Base-by-base conservation (phyloP, 2,113 vertebrate genomes). In the Phylloscopus whistleri region DNA sequence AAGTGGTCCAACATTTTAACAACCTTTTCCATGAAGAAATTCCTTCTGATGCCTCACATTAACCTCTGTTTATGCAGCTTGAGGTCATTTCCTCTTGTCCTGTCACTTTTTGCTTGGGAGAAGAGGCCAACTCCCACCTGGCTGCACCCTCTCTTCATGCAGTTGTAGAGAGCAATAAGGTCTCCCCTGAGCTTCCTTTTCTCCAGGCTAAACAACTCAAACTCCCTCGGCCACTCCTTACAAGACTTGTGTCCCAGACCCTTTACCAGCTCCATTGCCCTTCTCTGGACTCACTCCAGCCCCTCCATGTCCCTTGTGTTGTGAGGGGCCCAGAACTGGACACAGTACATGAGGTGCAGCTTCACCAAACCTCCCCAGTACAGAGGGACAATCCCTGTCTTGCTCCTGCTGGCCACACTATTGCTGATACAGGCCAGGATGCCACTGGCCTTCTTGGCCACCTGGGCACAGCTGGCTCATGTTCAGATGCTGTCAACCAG, bases 271-370 rank as follows among this genome's bases (percentile, higher is more conserved):
- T 73, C 33, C 1, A 0, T 1, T 37, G 35, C 31, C 35, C 35
- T 44, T 28, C 31, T 64, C 59, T 66, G 31, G 26, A 27, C 37
- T 5, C 0, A 0, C 21, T 58, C 59, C 51, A 64, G 35, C 0
- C 22, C 51, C 26, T 56, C 35, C 31, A 22, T 35, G 58, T 56
- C 49, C 37, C 33, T 41, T 11, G 7, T 33, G 18, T 13, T 19
- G 21, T 56, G 67, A 51, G 26, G 11, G 17, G 10, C 1, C n/a
- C 4, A 10, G 58, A 66, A 33, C 31, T 17, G 72, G 8, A 44
- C 26, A 44, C 10, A 18, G 10, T 0, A 73, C 0, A 0, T 4
- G 3, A 73, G 15, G 15, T 51, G 43, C 2, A 15, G 51, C 14
- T 10, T 49, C 43, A 58, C 31, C 58, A 22, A 31, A 5, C 9